A percentile compares a stretch with the other conserved stretches of the same genome.
Conservation (phyloP, 2,113 vertebrate species). For the Bettongia penicillata region DNA sequence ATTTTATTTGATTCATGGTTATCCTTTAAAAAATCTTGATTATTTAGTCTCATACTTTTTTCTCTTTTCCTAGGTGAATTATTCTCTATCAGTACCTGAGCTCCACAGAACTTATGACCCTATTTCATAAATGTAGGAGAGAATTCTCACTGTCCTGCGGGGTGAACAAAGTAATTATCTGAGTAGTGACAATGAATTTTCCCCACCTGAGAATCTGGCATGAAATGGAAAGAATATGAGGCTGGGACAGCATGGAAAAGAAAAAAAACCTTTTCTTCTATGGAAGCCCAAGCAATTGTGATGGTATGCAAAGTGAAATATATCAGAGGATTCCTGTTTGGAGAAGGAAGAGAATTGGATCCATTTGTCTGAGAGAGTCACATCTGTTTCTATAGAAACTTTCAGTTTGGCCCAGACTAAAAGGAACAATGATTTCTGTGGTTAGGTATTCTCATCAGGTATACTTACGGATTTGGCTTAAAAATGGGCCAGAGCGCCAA, state of each 20-base stretch:
- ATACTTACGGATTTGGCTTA: constrained; percentile 42
- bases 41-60: background rate
- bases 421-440: constrained; percentile 41
- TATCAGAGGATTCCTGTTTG: constrained; percentile 30
- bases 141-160: background rate
- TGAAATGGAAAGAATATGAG: constrained; percentile 15
- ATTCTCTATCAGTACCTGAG: constrained; percentile 9
- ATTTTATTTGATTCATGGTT: background rate
- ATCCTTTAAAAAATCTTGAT: background rate
- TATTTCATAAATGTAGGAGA: background rate
- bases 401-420: background rate
- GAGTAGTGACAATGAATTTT: constrained; percentile 18
- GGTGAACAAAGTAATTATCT: background rate
- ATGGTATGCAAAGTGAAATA: background rate
- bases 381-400: constrained; percentile 38
- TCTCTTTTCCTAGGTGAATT: constrained; percentile 34
- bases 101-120: background rate
- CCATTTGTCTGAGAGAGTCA: constrained; percentile 14
- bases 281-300: constrained; percentile 48
- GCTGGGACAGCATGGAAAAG: constrained; percentile 35
- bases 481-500: constrained; percentile 53
- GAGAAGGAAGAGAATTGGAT: constrained; percentile 44
- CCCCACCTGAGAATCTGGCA: background rate
- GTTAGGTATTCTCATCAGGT: constrained; percentile 28
- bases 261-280: constrained; percentile 17